Percentiles rank a stretch among this genome's conserved stretches.
These are phyloP conservation scores for Perca schrenkii DNA, from an alignment of 2,113 vertebrate species.

Conservation along the genomic window DNA sequence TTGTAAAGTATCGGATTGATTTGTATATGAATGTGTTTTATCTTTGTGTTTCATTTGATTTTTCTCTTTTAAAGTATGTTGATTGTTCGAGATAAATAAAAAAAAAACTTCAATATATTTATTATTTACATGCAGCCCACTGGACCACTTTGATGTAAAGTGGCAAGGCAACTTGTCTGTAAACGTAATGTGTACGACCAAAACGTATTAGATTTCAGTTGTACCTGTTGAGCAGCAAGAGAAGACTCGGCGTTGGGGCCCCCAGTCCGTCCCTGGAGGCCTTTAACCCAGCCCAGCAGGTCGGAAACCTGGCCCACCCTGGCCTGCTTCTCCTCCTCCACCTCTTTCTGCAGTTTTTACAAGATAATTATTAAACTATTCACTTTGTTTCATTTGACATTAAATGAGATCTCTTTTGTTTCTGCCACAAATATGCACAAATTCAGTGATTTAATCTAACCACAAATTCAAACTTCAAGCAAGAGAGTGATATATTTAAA, in stretches of 20 bases:
- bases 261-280: slow-evolving; percentile 83
- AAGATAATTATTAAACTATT: not conserved
- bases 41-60: too few relatives aligned
- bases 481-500: not conserved
- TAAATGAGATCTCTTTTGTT: not conserved
- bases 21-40: too few relatives aligned
- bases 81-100: too few relatives aligned
- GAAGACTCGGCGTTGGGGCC: slow-evolving; percentile 87
- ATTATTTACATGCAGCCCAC: not conserved
- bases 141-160: not conserved
- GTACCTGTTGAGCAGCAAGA: slow-evolving; percentile 93
- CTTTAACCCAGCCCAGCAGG: slow-evolving; percentile 91
- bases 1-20: too few relatives aligned
- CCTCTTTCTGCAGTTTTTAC: slow-evolving; percentile 89
- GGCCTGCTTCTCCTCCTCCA: slow-evolving; percentile 96
- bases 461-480: not conserved
- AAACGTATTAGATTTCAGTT: not conserved
- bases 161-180: not conserved
- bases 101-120: too few relatives aligned
- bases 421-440: not conserved
- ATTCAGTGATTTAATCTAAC: not conserved
- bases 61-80: too few relatives aligned
- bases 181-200: too few relatives aligned
- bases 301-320: slow-evolving; percentile 92
- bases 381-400: not conserved